phyloP scores from a whole-genome alignment of 2,888 invertebrate species.

The Mactromeris polynyma region DNA sequence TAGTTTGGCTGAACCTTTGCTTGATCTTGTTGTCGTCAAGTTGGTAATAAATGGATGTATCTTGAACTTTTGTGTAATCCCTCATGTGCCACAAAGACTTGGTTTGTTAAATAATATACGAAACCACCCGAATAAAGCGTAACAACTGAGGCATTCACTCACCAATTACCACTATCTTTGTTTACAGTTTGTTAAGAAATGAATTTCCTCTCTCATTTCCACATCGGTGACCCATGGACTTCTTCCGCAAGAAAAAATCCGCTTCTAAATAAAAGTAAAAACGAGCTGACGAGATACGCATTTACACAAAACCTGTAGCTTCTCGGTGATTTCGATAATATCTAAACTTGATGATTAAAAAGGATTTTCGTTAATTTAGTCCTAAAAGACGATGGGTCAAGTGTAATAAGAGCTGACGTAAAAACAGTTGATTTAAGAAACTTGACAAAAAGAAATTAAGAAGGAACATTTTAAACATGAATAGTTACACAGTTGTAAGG shows the following conservation, averaged over 20 bases:
- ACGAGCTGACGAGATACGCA: not conserved
- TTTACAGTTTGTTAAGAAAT: constrained; percentile 24
- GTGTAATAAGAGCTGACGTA: not conserved
- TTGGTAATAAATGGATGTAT: not conserved
- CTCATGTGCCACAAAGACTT: not conserved
- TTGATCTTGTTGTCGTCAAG: constrained; percentile 1
- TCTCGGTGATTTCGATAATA: not conserved
- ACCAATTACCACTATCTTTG: constrained; percentile 27
- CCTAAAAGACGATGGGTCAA: not conserved
- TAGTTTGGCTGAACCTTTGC: not conserved
- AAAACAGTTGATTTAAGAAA: not conserved
- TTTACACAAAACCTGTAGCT: not conserved
- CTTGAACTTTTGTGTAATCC: not conserved
- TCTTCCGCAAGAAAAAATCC: not conserved
- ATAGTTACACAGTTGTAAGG: not conserved
- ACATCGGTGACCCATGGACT: not conserved
- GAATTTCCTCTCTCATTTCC: constrained; percentile 18
- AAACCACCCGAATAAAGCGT: constrained; percentile 8
- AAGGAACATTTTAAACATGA: not conserved
- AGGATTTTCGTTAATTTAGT: not conserved
- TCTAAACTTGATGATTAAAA: not conserved
- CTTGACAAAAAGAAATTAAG: not conserved
- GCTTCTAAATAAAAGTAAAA: constrained; percentile 3
- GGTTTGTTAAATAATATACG: not conserved
- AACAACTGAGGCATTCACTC: constrained; percentile 14